phyloP scores from a whole-genome alignment of 1,140 invertebrate species.

The Oreohelix idahoensis region DNA sequence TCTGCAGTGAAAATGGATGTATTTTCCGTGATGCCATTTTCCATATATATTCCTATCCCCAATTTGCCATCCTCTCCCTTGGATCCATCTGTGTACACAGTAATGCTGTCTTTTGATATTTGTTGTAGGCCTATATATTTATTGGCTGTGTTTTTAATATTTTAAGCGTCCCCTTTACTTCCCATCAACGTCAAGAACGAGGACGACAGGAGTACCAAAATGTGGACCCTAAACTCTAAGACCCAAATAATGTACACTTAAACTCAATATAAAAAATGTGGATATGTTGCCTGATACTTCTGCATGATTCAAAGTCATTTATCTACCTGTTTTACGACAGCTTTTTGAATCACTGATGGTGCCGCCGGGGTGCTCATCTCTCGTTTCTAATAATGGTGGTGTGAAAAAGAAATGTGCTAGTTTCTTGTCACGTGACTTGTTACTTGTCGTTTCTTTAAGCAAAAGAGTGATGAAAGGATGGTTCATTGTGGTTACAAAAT shows the following conservation, averaged over 20 bases:
- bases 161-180: background rate
- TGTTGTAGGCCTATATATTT: too few relatives aligned
- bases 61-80: background rate
- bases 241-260: background rate
- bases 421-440: constrained; percentile 23
- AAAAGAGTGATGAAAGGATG: background rate
- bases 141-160: too few relatives aligned
- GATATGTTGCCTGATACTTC: background rate
- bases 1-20: too few relatives aligned
- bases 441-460: background rate
- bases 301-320: background rate
- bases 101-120: too few relatives aligned
- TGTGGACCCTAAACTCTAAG: background rate
- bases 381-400: constrained; percentile 8
- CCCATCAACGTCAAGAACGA: background rate
- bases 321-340: constrained; percentile 37
- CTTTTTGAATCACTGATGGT: constrained; percentile 26
- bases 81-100: too few relatives aligned
- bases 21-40: too few relatives aligned
- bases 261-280: background rate
- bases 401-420: constrained; percentile 38
- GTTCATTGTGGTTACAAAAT: background rate
- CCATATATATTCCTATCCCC: background rate
- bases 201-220: background rate
- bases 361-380: constrained; percentile 29